Evolutionary conservation across 2,797 vertebrate species (phyloP).

Genomic region (Pipistrellus pygmaeus): DNA sequence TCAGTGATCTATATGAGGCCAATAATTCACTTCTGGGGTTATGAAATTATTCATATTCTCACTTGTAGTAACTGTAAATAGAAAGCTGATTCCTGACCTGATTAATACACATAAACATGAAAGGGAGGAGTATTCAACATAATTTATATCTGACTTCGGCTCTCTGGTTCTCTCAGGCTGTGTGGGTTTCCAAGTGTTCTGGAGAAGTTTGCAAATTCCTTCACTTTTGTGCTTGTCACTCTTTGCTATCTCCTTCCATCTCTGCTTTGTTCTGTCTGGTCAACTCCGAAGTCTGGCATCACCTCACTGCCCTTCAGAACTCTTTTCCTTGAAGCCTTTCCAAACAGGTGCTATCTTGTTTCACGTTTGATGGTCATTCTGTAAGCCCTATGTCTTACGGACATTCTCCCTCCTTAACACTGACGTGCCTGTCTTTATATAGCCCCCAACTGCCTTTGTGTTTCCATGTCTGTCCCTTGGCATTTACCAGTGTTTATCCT

Average conservation of each 20-base stretch:
- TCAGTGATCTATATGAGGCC: neutral
- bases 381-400: neutral
- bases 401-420: neutral
- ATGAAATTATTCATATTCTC: slow-evolving; percentile 13
- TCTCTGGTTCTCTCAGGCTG: neutral
- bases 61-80: neutral
- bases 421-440: slow-evolving; percentile 32
- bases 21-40: neutral
- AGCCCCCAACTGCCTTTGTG: slow-evolving; percentile 11
- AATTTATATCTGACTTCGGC: neutral
- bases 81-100: neutral
- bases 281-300: neutral
- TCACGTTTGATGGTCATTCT: neutral
- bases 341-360: slow-evolving; percentile 47
- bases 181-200: neutral
- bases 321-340: slow-evolving; percentile 32
- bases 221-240: neutral
- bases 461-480: neutral
- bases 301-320: slow-evolving; percentile 41
- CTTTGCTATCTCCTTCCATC: neutral
- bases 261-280: neutral
- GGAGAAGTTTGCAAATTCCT: neutral
- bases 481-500: neutral
- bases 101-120: neutral
- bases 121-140: neutral